Evolutionary conservation across 2,113 vertebrate genomes (phyloP).

Genomic region (Azemiops feae): DNA sequence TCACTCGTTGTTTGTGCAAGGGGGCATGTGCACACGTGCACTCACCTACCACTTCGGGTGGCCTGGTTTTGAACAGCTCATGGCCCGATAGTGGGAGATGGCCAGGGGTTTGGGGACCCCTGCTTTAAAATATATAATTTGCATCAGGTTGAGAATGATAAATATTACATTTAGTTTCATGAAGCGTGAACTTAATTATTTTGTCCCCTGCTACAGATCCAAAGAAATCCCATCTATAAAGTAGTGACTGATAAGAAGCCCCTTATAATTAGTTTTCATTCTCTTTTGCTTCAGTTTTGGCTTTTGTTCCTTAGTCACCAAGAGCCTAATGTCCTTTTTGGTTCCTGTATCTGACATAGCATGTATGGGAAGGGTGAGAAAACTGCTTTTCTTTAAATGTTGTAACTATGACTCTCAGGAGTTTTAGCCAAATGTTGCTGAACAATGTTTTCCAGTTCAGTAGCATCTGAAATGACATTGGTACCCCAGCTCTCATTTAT

Average conservation of each 20-base stretch:
- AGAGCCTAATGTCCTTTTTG: neutral
- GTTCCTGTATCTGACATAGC: neutral
- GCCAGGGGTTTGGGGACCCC: neutral
- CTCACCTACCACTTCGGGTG: too few relatives aligned
- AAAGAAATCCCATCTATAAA: neutral
- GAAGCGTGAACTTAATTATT: neutral
- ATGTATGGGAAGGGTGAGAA: too few relatives aligned
- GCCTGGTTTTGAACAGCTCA: too few relatives aligned
- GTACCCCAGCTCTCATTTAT: too few relatives aligned
- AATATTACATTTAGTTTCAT: neutral
- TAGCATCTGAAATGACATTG: too few relatives aligned
- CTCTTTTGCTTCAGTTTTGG: neutral
- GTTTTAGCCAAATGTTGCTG: neutral
- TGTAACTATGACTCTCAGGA: too few relatives aligned
- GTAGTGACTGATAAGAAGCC: too few relatives aligned
- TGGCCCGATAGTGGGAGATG: too few relatives aligned
- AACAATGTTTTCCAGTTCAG: neutral
- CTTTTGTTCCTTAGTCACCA: too few relatives aligned
- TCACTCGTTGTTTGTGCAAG: too few relatives aligned
- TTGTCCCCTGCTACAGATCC: neutral
- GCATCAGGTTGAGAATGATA: neutral
- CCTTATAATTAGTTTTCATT: neutral
- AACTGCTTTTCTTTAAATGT: too few relatives aligned
- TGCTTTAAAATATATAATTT: neutral
- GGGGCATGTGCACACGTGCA: too few relatives aligned